Conservation (phyloP, 2,113 vertebrate genomes). For the Synchiropus splendidus region DNA sequence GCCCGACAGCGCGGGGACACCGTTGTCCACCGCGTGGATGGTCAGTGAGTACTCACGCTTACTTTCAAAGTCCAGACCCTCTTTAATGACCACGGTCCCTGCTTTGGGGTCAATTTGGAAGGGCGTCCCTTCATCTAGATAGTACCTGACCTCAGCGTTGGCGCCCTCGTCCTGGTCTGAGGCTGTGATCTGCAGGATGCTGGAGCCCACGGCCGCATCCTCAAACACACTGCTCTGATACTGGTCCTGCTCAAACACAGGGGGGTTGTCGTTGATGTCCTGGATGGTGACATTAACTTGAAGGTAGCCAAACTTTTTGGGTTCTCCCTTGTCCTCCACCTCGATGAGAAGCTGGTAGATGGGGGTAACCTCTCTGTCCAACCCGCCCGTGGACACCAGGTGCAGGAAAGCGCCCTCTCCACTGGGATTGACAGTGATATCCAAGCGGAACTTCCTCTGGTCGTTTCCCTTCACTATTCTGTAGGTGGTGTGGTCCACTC, state of each 20-base stretch:
- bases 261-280: constrained; percentile 95
- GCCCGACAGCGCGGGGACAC: constrained; percentile 80
- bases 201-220: constrained; percentile 82
- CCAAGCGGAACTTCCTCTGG: constrained; percentile 83
- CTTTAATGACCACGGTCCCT: constrained; percentile 83
- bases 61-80: constrained; percentile 80
- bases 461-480: constrained; percentile 87
- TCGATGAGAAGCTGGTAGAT: constrained; percentile 86
- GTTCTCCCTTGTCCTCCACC: constrained; percentile 92
- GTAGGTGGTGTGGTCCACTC: constrained; percentile 91
- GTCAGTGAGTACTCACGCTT: constrained; percentile 84
- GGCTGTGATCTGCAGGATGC: constrained; percentile 81
- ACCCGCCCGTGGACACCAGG: constrained; percentile 82
- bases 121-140: constrained; percentile 77
- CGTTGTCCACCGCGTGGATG: constrained; percentile 81
- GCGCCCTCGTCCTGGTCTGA: constrained; percentile 87
- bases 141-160: constrained; percentile 86
- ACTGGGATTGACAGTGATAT: constrained; percentile 94
- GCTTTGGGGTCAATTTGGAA: constrained; percentile 89
- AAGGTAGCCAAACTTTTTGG: constrained; percentile 82
- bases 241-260: constrained; percentile 77
- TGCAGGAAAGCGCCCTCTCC: constrained; percentile 96
- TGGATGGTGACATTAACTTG: constrained; percentile 95
- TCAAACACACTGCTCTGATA: constrained; percentile 85
- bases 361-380: constrained; percentile 83